phyloP scores from a whole-genome alignment of 2,797 vertebrate species.

The Tadarida brasiliensis region DNA sequence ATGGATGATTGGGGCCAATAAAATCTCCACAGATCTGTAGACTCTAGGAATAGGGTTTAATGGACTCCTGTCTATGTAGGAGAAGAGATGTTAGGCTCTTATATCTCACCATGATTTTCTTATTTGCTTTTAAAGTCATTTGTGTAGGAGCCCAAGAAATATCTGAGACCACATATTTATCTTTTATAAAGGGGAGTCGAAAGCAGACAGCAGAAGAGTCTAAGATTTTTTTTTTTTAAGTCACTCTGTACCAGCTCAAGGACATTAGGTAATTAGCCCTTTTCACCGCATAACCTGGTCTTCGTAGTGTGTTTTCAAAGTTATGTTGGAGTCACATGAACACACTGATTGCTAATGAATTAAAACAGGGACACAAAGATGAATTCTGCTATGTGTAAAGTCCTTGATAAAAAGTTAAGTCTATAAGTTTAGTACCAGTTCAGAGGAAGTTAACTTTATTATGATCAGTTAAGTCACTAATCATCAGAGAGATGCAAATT shows the following conservation, averaged over 20 bases:
- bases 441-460: background rate
- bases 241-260: background rate
- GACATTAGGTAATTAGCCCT: background rate
- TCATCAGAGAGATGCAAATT: too few species aligned
- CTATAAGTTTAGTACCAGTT: background rate
- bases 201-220: background rate
- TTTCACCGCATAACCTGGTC: background rate
- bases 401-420: background rate
- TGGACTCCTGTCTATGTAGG: background rate
- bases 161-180: background rate
- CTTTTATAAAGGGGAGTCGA: background rate
- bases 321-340: background rate
- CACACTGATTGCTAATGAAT: background rate
- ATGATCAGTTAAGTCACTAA: background rate
- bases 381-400: background rate
- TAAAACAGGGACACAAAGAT: background rate
- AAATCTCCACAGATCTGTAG: background rate
- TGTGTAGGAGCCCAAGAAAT: background rate
- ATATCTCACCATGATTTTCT: background rate
- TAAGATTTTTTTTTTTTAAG: background rate
- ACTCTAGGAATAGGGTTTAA: background rate
- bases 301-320: background rate
- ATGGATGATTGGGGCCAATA: background rate
- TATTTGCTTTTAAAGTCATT: background rate
- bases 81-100: background rate